A percentile compares a stretch with the other conserved stretches of the same genome.
phyloP scores from a whole-genome alignment of 2,888 invertebrate genomes.

The Cryptus armator region DNA sequence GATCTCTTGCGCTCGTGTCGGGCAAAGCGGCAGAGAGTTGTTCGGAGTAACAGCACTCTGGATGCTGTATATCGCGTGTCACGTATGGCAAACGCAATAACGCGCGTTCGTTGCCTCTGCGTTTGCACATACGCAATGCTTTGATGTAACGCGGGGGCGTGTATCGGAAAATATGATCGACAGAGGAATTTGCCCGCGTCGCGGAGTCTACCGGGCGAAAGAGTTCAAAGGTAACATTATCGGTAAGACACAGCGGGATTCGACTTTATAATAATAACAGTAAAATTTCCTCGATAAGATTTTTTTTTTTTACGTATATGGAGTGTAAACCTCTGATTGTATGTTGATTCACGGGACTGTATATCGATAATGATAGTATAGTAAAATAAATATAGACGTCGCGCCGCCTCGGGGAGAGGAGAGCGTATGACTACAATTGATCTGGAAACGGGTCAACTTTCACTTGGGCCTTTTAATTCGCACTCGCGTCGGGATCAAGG shows the following conservation, averaged over 20 bases:
- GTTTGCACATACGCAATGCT: constrained; percentile 28
- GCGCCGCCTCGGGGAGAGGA: constrained; percentile 5
- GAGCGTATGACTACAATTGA: constrained; percentile 59
- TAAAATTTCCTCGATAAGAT: background rate
- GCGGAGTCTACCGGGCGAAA: background rate
- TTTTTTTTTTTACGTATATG: constrained; percentile 17
- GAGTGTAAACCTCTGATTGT: constrained; percentile 16
- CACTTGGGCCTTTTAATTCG: constrained; percentile 68
- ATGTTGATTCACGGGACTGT: constrained; percentile 51
- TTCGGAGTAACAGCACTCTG: constrained; percentile 7
- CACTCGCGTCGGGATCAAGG: constrained; percentile 56
- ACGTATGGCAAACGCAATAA: background rate
- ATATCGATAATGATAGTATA: constrained; percentile 27
- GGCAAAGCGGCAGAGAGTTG: constrained; percentile 20
- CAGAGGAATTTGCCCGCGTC: constrained; percentile 3
- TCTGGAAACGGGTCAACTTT: constrained; percentile 66
- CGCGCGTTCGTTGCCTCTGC: background rate
- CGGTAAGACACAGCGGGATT: constrained; percentile 27
- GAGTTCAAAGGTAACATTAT: constrained; percentile 32
- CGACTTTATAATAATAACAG: background rate
- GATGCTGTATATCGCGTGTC: constrained; percentile 18
- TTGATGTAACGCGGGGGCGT: background rate
- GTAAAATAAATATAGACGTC: constrained; percentile 18
- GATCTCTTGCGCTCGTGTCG: constrained; percentile 3
- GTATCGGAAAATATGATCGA: constrained; percentile 16